Percentiles rank a stretch among this genome's conserved stretches.
These are phyloP conservation scores for Hyposoter didymator DNA, from an alignment of 2,888 invertebrate species.

Conservation along the genomic window DNA sequence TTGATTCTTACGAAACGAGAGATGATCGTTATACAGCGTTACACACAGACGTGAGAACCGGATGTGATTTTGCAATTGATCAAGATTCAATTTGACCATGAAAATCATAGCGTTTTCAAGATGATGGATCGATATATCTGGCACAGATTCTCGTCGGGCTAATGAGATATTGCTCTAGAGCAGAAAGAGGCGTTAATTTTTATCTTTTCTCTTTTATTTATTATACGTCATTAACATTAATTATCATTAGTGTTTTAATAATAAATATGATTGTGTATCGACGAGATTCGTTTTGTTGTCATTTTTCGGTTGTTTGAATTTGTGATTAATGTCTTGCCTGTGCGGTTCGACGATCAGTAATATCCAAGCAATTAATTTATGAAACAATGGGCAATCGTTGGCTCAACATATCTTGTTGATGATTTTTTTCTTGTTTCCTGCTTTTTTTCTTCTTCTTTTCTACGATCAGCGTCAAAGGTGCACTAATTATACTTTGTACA, in stretches of 20 bases:
- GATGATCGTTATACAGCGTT: constrained; percentile 47
- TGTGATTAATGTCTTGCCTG: constrained; percentile 50
- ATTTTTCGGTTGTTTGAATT: not conserved
- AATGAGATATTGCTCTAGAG: constrained; percentile 52
- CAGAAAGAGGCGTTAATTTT: constrained; percentile 56
- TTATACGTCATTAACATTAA: constrained; percentile 24
- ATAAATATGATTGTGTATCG: constrained; percentile 57
- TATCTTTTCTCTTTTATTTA: constrained; percentile 25
- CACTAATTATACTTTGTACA: constrained; percentile 56
- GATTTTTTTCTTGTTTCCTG: not conserved
- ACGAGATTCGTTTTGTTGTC: constrained; percentile 52
- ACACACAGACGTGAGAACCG: constrained; percentile 4
- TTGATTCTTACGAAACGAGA: constrained; percentile 54
- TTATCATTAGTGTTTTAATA: constrained; percentile 35
- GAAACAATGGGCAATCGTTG: constrained; percentile 43
- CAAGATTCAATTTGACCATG: not conserved
- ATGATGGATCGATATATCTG: constrained; percentile 43
- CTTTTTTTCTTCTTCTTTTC: constrained; percentile 1
- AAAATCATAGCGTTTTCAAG: constrained; percentile 7
- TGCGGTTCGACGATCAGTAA: constrained; percentile 52
- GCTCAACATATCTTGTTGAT: constrained; percentile 6
- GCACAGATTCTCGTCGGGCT: constrained; percentile 56
- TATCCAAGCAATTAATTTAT: constrained; percentile 47
- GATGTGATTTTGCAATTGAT: constrained; percentile 1
- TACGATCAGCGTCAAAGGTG: constrained; percentile 32